These are phyloP conservation scores for Micrasema longulum DNA, from an alignment of 1,140 invertebrate genomes.

Conservation along the genomic window DNA sequence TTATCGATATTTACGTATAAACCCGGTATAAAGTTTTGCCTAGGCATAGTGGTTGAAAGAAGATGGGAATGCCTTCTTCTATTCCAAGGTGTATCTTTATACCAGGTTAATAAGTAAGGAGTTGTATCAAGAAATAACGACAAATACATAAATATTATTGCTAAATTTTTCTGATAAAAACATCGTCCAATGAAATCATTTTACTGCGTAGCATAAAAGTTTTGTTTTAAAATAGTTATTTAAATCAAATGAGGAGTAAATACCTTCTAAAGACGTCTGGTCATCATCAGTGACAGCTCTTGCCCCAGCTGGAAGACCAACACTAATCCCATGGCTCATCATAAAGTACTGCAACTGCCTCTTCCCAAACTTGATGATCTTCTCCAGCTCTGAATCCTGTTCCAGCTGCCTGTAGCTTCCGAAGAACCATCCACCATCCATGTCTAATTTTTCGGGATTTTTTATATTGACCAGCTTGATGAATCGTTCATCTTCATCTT, in stretches of 20 bases:
- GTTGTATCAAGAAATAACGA: too few relatives aligned
- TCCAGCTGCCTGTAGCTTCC: constrained; percentile 44
- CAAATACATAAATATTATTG: too few relatives aligned
- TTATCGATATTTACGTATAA: too few relatives aligned
- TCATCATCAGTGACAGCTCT: constrained; percentile 17
- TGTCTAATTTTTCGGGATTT: constrained; percentile 16
- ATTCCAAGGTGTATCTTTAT: too few relatives aligned
- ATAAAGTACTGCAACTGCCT: constrained; percentile 42
- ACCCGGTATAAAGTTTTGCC: too few relatives aligned
- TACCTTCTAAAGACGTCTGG: neutral
- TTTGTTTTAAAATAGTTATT: neutral
- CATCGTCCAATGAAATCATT: too few relatives aligned
- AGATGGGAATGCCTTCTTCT: too few relatives aligned
- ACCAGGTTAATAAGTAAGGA: too few relatives aligned
- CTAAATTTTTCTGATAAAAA: too few relatives aligned
- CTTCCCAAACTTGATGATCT: constrained; percentile 51
- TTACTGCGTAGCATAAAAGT: too few relatives aligned
- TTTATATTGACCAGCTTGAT: constrained; percentile 44
- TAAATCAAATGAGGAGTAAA: neutral
- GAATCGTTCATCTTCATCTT: constrained; percentile 14
- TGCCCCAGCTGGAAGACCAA: constrained; percentile 45
- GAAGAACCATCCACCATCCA: constrained; percentile 30
- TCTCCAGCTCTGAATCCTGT: constrained; percentile 44
- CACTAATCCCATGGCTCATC: constrained; percentile 43
- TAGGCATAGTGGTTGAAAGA: too few relatives aligned